Evolutionary conservation across 2,888 invertebrate species (phyloP), one percentile per base, ranked within the genome.

Genomic region (Seira sanloemensis): DNA sequence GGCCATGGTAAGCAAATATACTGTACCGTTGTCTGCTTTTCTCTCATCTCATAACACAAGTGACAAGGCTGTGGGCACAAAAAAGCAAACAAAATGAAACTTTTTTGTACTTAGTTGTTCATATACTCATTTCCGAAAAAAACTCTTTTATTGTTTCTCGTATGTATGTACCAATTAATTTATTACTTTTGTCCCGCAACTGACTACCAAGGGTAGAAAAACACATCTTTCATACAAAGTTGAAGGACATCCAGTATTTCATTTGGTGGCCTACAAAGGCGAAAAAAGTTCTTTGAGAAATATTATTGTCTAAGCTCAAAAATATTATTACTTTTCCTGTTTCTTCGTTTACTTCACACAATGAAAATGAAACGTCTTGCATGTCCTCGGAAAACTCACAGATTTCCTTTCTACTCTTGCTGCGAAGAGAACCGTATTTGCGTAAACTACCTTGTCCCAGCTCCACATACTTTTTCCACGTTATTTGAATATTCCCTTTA

Each of bases 1-100:
- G 92, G 96, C 97, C 68, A 98, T 99, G 97, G 94, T 95, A 91
- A 91, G 92, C 91, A 9, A 21, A 9, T 66, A 21, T 19, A 23
- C 4, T 58, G 21, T 75, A n/a, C n/a, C n/a, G n/a, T n/a, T n/a
- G n/a, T n/a, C n/a, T n/a, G n/a, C n/a, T n/a, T n/a, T n/a, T n/a
- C n/a, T n/a, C n/a, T n/a, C n/a, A n/a, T n/a, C n/a, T n/a, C n/a
- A n/a, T n/a, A n/a, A n/a, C n/a, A n/a, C n/a, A n/a, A n/a, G 37
- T 37, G 37, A 37, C 37, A 37, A 37, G 37, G 4, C 37, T 12
- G 37, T 37, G 37, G 12, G 12, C 37, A 37, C 37, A 37, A 12
- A 37, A 37, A 4, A 37, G 12, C 37, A 37, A 37, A 37, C 37
- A 37, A 37, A 37, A 37, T 37, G 37, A 37, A 37, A 37, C 5